Evolutionary conservation across 2,888 invertebrate genomes (phyloP).

Genomic region (Mycalesis mineus): DNA sequence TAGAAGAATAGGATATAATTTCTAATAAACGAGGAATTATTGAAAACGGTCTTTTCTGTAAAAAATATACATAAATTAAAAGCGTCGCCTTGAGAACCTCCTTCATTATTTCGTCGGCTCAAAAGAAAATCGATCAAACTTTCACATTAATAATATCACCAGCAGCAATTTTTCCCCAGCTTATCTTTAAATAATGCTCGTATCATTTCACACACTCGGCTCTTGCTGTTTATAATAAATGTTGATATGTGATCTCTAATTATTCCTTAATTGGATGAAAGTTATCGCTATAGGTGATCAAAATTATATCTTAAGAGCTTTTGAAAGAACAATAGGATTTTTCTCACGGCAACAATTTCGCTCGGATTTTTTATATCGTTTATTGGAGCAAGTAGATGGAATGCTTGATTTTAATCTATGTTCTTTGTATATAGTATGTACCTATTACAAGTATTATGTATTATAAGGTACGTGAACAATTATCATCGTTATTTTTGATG

Average conservation of each 20-base stretch:
- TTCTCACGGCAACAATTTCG: not conserved
- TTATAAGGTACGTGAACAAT: too few species aligned
- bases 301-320: not conserved
- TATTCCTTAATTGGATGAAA: not conserved
- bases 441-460: too few species aligned
- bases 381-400: not conserved
- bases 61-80: too few species aligned
- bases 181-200: not conserved
- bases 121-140: too few species aligned
- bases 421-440: too few species aligned
- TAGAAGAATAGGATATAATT: too few species aligned
- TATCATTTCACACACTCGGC: not conserved
- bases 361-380: not conserved
- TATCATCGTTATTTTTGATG: too few species aligned
- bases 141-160: not conserved
- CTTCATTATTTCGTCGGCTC: too few species aligned
- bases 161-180: not conserved
- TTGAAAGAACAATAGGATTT: not conserved
- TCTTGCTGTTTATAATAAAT: not conserved
- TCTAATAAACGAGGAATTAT: too few species aligned
- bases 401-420: too few species aligned
- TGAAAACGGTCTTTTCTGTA: too few species aligned
- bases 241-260: not conserved
- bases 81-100: too few species aligned
- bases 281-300: conserved; percentile 1